Percentiles rank a stretch among this genome's conserved stretches.
These are phyloP conservation scores for Microctonus brassicae DNA, from an alignment of 2,888 invertebrate genomes.

Conservation along the genomic window DNA sequence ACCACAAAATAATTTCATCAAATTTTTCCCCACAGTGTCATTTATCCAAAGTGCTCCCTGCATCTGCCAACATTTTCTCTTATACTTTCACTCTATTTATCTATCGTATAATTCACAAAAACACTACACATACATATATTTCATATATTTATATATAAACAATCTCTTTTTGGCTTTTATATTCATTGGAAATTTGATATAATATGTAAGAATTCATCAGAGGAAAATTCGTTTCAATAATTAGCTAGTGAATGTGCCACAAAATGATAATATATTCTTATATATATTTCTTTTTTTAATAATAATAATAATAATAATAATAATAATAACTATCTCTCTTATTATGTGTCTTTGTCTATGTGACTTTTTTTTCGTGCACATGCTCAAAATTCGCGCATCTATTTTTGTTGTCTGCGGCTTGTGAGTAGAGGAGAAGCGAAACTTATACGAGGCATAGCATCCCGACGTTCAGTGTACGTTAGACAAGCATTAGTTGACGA, in stretches of 20 bases:
- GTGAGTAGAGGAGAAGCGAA: conserved; percentile 48
- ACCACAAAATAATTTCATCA: conserved; percentile 18
- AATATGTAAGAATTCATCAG: not conserved
- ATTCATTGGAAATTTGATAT: conserved; percentile 1
- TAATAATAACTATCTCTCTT: not conserved
- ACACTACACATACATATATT: not conserved
- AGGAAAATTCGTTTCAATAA: not conserved
- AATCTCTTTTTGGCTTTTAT: not conserved
- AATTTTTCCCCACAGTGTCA: conserved; percentile 12
- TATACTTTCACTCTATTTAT: not conserved
- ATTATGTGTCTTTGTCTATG: no score
- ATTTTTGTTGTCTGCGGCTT: conserved; percentile 57
- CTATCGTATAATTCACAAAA: not conserved
- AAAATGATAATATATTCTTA: not conserved
- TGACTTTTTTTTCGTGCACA: conserved; percentile 42
- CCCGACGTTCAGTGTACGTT: conserved; percentile 60
- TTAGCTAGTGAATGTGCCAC: not conserved
- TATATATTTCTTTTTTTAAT: not conserved
- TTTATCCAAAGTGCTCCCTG: conserved; percentile 10
- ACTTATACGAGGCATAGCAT: not conserved
- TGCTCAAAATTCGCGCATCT: conserved; percentile 60
- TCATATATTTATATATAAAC: not conserved
- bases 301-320: no score
- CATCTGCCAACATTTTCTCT: not conserved
- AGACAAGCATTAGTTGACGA: conserved; percentile 65